Conservation (phyloP, 2,797 vertebrate genomes). For the Sebastes umbrosus region DNA sequence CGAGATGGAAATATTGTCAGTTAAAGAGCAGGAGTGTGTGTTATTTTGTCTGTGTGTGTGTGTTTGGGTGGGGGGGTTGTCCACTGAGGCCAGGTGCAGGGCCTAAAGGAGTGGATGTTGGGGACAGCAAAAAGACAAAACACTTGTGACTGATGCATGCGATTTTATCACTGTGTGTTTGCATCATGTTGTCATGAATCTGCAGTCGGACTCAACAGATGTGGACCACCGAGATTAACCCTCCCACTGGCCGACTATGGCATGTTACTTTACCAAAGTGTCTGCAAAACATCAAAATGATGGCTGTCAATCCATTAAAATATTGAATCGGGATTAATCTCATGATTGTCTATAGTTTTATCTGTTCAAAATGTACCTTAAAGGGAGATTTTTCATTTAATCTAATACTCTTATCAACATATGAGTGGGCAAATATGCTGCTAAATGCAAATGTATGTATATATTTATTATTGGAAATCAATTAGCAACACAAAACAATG, state of each 20-base stretch:
- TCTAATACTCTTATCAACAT: no score
- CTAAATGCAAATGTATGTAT: no score
- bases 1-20: background rate
- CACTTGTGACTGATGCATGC: background rate
- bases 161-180: slow-evolving; percentile 7
- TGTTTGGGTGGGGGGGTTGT: background rate
- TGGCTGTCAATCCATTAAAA: no score
- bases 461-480: no score
- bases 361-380: no score
- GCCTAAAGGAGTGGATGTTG: background rate
- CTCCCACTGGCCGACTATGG: background rate
- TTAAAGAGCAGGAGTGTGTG: slow-evolving; percentile 16
- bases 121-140: background rate
- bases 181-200: background rate
- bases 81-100: background rate
- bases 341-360: no score
- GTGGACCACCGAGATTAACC: background rate
- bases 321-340: no score
- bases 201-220: slow-evolving; percentile 2
- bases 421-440: no score
- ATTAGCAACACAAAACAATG: no score
- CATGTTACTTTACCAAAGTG: background rate
- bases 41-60: background rate
- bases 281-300: background rate
- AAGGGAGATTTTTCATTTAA: no score